A percentile compares a stretch with the other conserved stretches of the same genome.
Conservation (phyloP, 2,888 invertebrate species). For the Andricus quercusramuli region DNA sequence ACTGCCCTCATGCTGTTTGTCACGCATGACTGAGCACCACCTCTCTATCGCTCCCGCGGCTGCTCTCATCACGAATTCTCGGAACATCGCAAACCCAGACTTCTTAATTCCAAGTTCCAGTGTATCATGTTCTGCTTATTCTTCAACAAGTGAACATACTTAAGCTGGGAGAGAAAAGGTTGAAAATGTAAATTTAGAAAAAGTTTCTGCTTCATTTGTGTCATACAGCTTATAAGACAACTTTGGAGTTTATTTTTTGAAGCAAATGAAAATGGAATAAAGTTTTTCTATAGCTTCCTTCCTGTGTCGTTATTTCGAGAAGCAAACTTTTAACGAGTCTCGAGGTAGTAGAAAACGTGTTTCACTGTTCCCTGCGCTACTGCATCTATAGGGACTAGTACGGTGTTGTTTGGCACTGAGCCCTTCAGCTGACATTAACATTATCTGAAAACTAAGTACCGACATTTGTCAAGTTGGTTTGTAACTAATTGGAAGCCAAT, state of each 20-base stretch:
- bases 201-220: background rate
- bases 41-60: too few species aligned
- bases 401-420: conserved; percentile 15
- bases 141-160: too few species aligned
- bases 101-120: too few species aligned
- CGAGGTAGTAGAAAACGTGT: conserved; percentile 3
- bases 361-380: background rate
- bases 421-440: background rate
- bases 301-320: conserved; percentile 30
- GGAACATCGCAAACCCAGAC: too few species aligned
- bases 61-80: too few species aligned
- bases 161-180: too few species aligned
- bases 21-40: too few species aligned
- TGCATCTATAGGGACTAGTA: conserved; percentile 1
- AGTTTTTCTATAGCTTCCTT: conserved; percentile 4
- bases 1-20: too few species aligned
- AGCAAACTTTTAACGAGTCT: conserved; percentile 37
- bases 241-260: background rate
- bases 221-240: background rate
- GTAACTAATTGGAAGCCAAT: background rate
- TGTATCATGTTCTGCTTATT: too few species aligned
- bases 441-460: background rate
- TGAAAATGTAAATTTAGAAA: too few species aligned
- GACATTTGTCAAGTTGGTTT: background rate
- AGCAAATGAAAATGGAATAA: background rate